Percentiles rank a stretch among this genome's conserved stretches.
Evolutionary conservation across 2,888 invertebrate species (phyloP).

Genomic region (Xestia ashworthii): DNA sequence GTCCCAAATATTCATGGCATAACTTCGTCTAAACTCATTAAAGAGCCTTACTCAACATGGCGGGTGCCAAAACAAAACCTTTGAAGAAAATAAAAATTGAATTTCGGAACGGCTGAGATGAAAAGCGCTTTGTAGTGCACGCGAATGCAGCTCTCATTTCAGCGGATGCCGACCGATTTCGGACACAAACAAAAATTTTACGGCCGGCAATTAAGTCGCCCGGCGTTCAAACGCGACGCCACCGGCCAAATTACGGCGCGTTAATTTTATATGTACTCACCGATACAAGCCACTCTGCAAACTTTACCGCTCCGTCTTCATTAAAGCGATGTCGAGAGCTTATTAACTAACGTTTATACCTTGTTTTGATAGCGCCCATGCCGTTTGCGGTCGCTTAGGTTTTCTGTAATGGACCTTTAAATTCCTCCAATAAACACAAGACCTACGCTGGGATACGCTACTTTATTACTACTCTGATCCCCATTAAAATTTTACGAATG

Average conservation of each 20-base stretch:
- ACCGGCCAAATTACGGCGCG: slow-evolving; percentile 70
- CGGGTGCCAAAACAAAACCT: slow-evolving; percentile 66
- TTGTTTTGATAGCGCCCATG: slow-evolving; percentile 66
- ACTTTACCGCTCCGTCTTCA: slow-evolving; percentile 74
- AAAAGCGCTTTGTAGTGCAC: slow-evolving; percentile 71
- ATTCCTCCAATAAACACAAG: slow-evolving; percentile 60
- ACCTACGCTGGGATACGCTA: slow-evolving; percentile 40
- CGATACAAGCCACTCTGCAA: slow-evolving; percentile 60
- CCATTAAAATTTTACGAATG: slow-evolving; percentile 69
- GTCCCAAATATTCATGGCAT: slow-evolving; percentile 46
- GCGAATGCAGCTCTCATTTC: slow-evolving; percentile 74
- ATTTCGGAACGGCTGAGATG: slow-evolving; percentile 68
- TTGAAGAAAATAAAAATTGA: slow-evolving; percentile 68
- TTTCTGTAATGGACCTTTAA: slow-evolving; percentile 66
- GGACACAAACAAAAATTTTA: slow-evolving; percentile 81
- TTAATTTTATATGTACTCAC: slow-evolving; percentile 71
- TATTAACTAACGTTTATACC: slow-evolving; percentile 70
- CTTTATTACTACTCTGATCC: slow-evolving; percentile 64
- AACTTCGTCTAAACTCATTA: slow-evolving; percentile 69
- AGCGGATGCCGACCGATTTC: slow-evolving; percentile 74
- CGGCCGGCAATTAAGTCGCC: slow-evolving; percentile 76
- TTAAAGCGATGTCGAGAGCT: slow-evolving; percentile 71
- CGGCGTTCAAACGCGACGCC: slow-evolving; percentile 67
- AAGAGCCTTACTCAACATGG: slow-evolving; percentile 62
- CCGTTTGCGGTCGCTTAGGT: slow-evolving; percentile 65